These are phyloP conservation scores for Grammomys surdaster DNA, from an alignment of 2,113 vertebrate species.

Conservation along the genomic window DNA sequence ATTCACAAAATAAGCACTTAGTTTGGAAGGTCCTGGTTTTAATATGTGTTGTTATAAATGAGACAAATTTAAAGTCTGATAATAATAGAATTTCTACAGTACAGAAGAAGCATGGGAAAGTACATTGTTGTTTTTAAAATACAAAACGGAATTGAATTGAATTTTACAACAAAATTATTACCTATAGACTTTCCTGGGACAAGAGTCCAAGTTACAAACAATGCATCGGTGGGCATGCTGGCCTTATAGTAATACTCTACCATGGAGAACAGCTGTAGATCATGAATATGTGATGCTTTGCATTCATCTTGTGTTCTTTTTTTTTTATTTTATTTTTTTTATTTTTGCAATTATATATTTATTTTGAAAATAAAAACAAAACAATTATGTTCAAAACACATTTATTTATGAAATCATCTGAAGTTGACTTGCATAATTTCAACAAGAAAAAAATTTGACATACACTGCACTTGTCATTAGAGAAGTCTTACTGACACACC, in stretches of 20 bases:
- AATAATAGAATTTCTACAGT: neutral
- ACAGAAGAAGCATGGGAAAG: neutral
- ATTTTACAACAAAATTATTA: neutral
- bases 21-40: neutral
- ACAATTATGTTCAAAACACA: slow-evolving; percentile 57
- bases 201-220: neutral
- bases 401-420: too few species aligned
- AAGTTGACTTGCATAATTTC: too few species aligned
- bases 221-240: neutral
- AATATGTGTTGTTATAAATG: neutral
- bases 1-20: neutral
- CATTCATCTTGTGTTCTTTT: too few species aligned
- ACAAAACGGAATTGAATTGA: neutral
- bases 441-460: too few species aligned
- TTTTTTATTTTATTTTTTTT: too few species aligned
- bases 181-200: neutral
- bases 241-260: too few species aligned
- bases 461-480: too few species aligned
- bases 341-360: slow-evolving; percentile 13
- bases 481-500: too few species aligned
- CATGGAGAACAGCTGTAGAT: neutral
- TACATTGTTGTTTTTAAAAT: neutral
- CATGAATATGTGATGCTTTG: neutral
- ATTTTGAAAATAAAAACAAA: slow-evolving; percentile 39
- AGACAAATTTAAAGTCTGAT: neutral